These are phyloP conservation scores for Tenthredo livida DNA, from an alignment of 2,888 invertebrate species.

Conservation along the genomic window DNA sequence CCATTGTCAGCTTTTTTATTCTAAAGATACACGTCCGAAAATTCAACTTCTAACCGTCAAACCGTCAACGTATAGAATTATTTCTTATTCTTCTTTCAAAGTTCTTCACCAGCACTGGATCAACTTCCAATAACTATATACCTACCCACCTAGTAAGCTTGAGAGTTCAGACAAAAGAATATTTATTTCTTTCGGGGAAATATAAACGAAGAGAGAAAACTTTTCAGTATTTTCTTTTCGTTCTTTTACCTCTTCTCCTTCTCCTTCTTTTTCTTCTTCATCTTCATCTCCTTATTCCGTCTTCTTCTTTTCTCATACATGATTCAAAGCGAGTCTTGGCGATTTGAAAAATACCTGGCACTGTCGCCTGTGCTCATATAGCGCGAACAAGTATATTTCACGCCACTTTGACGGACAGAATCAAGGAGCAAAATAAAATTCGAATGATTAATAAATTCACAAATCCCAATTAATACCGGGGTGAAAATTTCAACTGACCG, in stretches of 20 bases:
- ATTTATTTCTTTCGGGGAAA: conserved; percentile 33
- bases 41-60: background rate
- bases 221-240: conserved; percentile 24
- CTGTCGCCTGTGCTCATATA: background rate
- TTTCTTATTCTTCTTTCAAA: background rate
- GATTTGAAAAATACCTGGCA: background rate
- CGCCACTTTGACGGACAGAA: background rate
- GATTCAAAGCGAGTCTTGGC: conserved; percentile 33
- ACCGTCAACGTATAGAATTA: conserved; percentile 14
- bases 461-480: background rate
- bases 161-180: conserved; percentile 42
- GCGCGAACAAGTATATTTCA: background rate
- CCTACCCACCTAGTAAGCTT: background rate
- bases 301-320: conserved; percentile 23
- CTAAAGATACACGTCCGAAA: background rate
- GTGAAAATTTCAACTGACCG: too few relatives aligned
- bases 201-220: conserved; percentile 41
- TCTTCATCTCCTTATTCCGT: background rate
- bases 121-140: conserved; percentile 22
- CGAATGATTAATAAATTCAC: background rate
- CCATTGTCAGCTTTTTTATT: background rate
- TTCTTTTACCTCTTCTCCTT: conserved; percentile 3
- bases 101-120: conserved; percentile 10
- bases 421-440: background rate
- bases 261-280: background rate